phyloP scores from a whole-genome alignment of 2,888 invertebrate species.

The Hartigia nigra region DNA sequence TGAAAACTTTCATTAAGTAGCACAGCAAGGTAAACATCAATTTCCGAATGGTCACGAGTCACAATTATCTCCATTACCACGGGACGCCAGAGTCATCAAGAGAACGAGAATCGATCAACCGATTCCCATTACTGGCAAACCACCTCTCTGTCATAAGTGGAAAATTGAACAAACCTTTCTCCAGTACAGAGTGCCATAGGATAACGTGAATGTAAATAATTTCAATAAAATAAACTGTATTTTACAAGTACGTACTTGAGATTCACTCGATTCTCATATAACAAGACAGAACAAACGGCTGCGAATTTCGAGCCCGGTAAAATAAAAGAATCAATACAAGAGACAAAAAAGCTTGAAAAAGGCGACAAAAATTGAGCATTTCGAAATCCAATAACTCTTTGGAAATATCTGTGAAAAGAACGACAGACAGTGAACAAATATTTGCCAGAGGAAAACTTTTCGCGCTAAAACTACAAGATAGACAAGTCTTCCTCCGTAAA shows the following conservation, averaged over 20 bases:
- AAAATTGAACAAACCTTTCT: not conserved
- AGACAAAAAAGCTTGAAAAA: not conserved
- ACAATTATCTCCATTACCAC: not conserved
- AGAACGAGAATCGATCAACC: not conserved
- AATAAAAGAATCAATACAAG: not conserved
- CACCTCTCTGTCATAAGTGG: not conserved
- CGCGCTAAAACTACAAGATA: not conserved
- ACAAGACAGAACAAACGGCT: not conserved
- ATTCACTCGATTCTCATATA: not conserved
- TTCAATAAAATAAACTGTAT: not conserved
- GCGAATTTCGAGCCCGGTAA: not conserved
- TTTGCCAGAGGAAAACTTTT: constrained; percentile 3
- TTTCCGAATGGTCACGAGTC: not conserved
- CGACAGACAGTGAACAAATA: not conserved
- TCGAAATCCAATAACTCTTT: not conserved
- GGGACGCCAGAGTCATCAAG: not conserved
- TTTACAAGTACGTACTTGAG: not conserved
- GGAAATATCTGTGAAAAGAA: not conserved
- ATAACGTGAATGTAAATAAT: not conserved
- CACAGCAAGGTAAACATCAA: not conserved
- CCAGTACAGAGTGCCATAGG: not conserved
- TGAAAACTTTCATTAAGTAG: not conserved
- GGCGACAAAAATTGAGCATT: not conserved
- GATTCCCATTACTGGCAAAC: not conserved
- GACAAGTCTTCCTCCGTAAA: not conserved